phyloP scores from a whole-genome alignment of 2,888 invertebrate genomes.

The Alloscopus bannaensis region DNA sequence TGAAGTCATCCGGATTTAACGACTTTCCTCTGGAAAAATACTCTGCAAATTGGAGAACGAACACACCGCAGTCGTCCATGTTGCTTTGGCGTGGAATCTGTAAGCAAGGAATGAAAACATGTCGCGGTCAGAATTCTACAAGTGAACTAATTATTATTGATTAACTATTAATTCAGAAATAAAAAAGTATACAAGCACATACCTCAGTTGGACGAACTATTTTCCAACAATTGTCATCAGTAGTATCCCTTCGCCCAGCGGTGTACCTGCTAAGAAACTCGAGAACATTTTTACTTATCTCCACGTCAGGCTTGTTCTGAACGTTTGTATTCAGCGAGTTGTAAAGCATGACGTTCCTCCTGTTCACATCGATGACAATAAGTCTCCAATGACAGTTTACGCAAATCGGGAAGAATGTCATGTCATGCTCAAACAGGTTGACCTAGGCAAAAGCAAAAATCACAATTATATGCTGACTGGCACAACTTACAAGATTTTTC shows the following conservation, averaged over 20 bases:
- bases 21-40: background rate
- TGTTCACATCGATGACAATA: background rate
- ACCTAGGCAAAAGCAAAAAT: background rate
- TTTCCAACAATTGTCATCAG: background rate
- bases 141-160: background rate
- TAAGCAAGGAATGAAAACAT: background rate
- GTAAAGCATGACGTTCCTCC: background rate
- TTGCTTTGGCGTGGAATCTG: background rate
- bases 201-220: background rate
- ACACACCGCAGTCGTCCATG: background rate
- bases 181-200: background rate
- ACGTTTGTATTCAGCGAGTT: conserved; percentile 5
- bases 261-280: background rate
- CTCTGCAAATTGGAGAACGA: conserved; percentile 6
- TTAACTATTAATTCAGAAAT: background rate
- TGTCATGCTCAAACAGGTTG: background rate
- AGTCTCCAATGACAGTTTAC: background rate
- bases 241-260: background rate
- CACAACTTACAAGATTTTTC: background rate
- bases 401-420: conserved; percentile 4
- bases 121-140: background rate
- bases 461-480: background rate
- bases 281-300: background rate
- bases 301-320: background rate
- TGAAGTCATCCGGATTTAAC: background rate